A percentile compares a stretch with the other conserved stretches of the same genome.
phyloP scores from a whole-genome alignment of 2,888 invertebrate species.

The Molorchus minor region DNA sequence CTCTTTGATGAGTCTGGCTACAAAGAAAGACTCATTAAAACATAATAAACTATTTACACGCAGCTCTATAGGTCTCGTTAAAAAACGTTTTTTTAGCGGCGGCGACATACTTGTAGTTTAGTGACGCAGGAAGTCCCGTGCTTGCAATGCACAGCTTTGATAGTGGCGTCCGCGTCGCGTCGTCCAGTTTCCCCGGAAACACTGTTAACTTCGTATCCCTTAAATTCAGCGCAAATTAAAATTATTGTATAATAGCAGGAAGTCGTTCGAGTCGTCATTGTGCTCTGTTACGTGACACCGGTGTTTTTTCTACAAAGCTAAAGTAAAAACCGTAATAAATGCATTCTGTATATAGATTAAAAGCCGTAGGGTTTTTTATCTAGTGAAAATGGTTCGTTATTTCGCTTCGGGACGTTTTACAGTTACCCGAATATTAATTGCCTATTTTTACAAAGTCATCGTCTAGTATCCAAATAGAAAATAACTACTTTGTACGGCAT shows the following conservation, averaged over 20 bases:
- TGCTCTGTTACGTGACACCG: slow-evolving; percentile 16
- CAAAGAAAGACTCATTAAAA: too few relatives aligned
- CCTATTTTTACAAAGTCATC: not conserved
- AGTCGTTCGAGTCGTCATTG: slow-evolving; percentile 16
- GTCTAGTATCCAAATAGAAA: not conserved
- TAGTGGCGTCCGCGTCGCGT: too few relatives aligned
- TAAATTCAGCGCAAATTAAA: slow-evolving; percentile 20
- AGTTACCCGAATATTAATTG: not conserved
- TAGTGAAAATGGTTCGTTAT: not conserved
- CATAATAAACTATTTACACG: too few relatives aligned
- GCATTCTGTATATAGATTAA: slow-evolving; percentile 5
- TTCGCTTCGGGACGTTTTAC: not conserved
- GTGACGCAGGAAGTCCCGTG: slow-evolving; percentile 37
- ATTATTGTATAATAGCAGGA: slow-evolving; percentile 19
- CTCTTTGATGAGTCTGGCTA: too few relatives aligned
- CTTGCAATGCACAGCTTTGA: slow-evolving; percentile 27
- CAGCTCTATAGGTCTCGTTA: too few relatives aligned
- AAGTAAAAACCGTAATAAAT: slow-evolving; percentile 13
- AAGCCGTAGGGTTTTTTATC: slow-evolving; percentile 2
- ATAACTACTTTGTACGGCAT: not conserved
- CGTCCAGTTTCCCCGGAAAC: slow-evolving; percentile 12
- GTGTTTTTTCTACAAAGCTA: slow-evolving; percentile 8
- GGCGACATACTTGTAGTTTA: slow-evolving; percentile 25
- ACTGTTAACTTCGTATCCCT: slow-evolving; percentile 25
- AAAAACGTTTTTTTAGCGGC: not conserved